Evolutionary conservation across 1,140 invertebrate species (phyloP), one percentile per base, ranked within the genome.

Genomic region (Radopholus similis): DNA sequence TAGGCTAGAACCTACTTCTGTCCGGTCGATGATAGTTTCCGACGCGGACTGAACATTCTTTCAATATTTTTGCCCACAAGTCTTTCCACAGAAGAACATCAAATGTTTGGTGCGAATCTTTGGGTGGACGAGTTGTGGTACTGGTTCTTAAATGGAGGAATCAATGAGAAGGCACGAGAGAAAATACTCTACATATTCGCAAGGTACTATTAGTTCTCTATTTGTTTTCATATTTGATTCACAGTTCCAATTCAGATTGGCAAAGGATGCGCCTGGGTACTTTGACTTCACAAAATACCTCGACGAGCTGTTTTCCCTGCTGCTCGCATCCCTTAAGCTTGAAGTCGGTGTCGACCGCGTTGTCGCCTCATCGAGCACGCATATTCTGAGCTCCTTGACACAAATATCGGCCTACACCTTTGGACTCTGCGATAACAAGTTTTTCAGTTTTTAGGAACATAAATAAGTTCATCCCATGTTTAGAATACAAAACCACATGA

Each of bases 51-150:
- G 57, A 84, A 86, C 59, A 86, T 87, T 68, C 83, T 92, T 30
- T 87, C 89, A 35, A 82, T 88, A 21, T 93, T 94, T 83, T 83
- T 95, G 56, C 92, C 92, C 1, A 87, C 89, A 23, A 80, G 85
- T 38, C 80, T 90, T 56, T 84, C 85, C 15, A 87, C 88, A 0
- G 83, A 88, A 59, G 81, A 90, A 71, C 86, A 88, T 55, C 80
- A 86, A 1, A 73, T 86, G 28, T 89, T 89, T 11, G 78, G 79
- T 9, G 76, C 73, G 68, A 84, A 83, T 54, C 83, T 94, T 13
- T 95, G 92, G 92, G 88, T 93, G 71, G 85, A 90, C 57, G 89
- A 93, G 77, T 86, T 93, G 26, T 89, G 76, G 74, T 76, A 76
- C 37, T 81, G 73, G 71, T 77, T 69, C 35, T 40, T 28, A 11